Evolutionary conservation across 2,888 invertebrate genomes (phyloP).

Genomic region (Aphodius granarius): DNA sequence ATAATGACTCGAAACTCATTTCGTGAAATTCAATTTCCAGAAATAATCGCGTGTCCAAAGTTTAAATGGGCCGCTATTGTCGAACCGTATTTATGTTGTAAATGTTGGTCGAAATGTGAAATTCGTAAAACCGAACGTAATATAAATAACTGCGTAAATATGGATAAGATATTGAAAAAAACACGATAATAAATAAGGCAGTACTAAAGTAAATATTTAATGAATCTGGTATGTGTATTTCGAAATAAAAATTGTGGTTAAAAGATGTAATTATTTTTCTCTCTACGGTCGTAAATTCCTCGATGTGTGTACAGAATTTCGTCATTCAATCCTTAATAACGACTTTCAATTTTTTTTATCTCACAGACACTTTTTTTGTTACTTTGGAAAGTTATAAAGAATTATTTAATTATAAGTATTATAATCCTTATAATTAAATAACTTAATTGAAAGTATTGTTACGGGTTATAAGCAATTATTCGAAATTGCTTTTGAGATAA

Average conservation of each 20-base stretch:
- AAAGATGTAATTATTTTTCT: background rate
- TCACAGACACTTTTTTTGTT: background rate
- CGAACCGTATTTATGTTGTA: background rate
- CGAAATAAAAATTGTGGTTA: background rate
- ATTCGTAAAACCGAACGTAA: background rate
- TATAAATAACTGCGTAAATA: too few species aligned
- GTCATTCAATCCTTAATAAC: background rate
- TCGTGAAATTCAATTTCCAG: slow-evolving; percentile 17
- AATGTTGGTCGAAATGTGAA: background rate
- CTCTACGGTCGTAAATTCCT: background rate
- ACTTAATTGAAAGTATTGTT: background rate
- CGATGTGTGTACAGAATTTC: background rate
- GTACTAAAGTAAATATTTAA: background rate
- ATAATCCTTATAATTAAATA: too few species aligned
- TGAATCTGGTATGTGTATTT: background rate
- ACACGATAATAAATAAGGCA: background rate
- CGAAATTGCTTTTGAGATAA: background rate
- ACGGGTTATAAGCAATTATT: background rate
- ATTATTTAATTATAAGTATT: background rate
- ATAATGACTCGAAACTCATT: slow-evolving; percentile 13
- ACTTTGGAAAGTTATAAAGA: background rate
- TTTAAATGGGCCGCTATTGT: background rate
- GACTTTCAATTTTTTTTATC: background rate
- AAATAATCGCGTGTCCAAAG: background rate
- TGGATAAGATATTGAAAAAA: background rate